Evolutionary conservation across 2,113 vertebrate species (phyloP), one percentile per base, ranked within the genome.

Genomic region (Sapayoa aenigma): DNA sequence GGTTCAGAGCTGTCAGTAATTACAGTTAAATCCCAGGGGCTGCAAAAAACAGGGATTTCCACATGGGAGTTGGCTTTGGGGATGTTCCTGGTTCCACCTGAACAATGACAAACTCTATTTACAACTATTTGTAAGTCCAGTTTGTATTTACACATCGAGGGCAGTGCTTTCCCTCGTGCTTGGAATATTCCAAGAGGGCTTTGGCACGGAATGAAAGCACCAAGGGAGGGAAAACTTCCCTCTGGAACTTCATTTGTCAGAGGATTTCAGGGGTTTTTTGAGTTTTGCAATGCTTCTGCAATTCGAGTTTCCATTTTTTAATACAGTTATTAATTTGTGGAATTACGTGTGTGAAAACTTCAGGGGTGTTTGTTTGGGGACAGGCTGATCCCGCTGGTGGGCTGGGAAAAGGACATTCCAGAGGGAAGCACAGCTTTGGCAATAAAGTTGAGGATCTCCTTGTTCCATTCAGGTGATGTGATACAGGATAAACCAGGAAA

Each of bases 361-460:
- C 0, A 6, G 14, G 9, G 1, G 4, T 9, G 23, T 5, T 25
- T 56, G 5, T 9, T 6, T 47, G 46, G 2, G 35, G 14, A 21
- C 42, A 55, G 3, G 24, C 24, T 23, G 4, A 53, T 33, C 30
- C 28, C 14, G 13, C 1, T 0, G 23, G 28, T 18, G 14, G 55
- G 10, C 3, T 23, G 74, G 24, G 46, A 46, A 50, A 3, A 44
- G 44, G 41, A 21, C 7, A 35, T 75, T 37, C 33, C 31, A 21
- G 83, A 50, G 17, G 23, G 46, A 12, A 60, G 42, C 63, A 31
- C 28, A 31, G n/a, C 35, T 46, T 28, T 55, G 44, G 44, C 24
- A 69, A 9, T 17, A 5, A 37, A 52, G n/a, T 3, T 9, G 37
- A 49, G 41, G 23, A 73, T 49, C 9, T 75, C 2, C 63, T 77